phyloP scores from a whole-genome alignment of 2,113 vertebrate species.

The Phylloscopus whistleri region DNA sequence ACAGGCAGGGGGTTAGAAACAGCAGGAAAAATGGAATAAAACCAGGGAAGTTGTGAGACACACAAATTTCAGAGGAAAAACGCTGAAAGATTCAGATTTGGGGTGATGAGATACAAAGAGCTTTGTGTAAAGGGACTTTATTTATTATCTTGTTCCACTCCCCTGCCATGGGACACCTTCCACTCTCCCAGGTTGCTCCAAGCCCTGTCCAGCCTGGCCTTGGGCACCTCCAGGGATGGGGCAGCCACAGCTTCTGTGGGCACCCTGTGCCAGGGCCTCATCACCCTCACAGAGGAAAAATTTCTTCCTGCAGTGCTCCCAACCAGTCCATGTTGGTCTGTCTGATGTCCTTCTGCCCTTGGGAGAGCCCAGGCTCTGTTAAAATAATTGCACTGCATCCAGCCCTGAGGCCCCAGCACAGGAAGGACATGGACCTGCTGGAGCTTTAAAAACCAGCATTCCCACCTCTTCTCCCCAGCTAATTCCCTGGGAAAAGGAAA shows the following conservation, averaged over 20 bases:
- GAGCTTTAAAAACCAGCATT: background rate
- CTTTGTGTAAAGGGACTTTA: background rate
- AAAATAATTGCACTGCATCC: background rate
- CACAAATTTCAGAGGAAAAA: background rate
- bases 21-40: background rate
- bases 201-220: rapidly evolving
- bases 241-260: background rate
- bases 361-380: background rate
- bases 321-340: background rate
- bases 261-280: rapidly evolving
- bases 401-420: background rate
- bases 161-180: background rate
- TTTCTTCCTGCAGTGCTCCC: background rate
- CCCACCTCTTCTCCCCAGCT: background rate
- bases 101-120: background rate
- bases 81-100: background rate
- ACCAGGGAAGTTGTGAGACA: background rate
- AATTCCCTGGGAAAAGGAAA: background rate
- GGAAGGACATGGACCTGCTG: background rate
- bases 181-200: background rate
- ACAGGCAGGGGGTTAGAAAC: background rate
- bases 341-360: background rate
- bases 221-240: background rate
- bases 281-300: background rate
- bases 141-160: background rate